These are phyloP conservation scores for Paramormyrops hopkinsi DNA, from an alignment of 2,797 vertebrate species.

Conservation along the genomic window DNA sequence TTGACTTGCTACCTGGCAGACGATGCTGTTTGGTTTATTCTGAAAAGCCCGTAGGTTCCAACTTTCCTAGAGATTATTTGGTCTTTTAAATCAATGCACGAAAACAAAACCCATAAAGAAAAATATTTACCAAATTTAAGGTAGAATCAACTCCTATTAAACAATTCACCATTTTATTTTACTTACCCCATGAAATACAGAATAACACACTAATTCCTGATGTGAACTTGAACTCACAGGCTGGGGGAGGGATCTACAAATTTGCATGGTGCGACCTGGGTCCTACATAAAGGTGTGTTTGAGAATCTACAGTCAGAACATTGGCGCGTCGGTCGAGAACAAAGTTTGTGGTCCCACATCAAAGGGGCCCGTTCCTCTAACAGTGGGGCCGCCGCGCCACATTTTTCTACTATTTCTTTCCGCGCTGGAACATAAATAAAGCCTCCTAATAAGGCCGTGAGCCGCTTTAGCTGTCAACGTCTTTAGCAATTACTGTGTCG, in stretches of 20 bases:
- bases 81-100: background rate
- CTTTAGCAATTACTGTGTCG: conserved; percentile 65
- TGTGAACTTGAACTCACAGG: background rate
- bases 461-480: conserved; percentile 65
- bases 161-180: background rate
- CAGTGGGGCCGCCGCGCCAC: conserved; percentile 46
- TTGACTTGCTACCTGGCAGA: conserved; percentile 5
- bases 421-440: conserved; percentile 65
- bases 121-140: conserved; percentile 9
- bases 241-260: background rate
- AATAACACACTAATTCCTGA: background rate
- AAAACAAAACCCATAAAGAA: conserved; percentile 46
- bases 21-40: background rate
- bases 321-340: conserved; percentile 58
- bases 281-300: conserved; percentile 47
- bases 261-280: conserved; percentile 40
- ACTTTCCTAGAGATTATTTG: background rate
- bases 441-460: conserved; percentile 65
- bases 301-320: conserved; percentile 60
- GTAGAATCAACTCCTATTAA: background rate
- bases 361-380: conserved; percentile 55
- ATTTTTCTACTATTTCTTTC: conserved; percentile 63
- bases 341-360: conserved; percentile 64
- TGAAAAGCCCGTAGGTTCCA: background rate
- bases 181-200: background rate